phyloP scores from a whole-genome alignment of 2,797 vertebrate species.

The Esox lucius region DNA sequence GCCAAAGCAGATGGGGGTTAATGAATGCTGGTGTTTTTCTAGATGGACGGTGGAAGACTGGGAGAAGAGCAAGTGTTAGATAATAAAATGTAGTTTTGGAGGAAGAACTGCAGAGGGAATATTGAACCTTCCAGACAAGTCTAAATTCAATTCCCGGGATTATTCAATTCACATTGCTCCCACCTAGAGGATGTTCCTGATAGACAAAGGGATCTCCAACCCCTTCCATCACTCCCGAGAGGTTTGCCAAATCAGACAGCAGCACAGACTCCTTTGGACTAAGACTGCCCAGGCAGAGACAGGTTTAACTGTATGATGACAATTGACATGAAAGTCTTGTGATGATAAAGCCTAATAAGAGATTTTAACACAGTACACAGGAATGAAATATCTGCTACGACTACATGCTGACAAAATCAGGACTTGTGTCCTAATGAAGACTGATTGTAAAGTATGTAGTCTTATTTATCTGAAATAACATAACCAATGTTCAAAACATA shows the following conservation, averaged over 20 bases:
- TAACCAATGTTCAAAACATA: too few relatives aligned
- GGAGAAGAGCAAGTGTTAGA: background rate
- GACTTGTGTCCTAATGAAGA: too few relatives aligned
- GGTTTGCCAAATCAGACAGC: background rate
- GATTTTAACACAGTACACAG: too few relatives aligned
- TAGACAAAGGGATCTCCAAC: too few relatives aligned
- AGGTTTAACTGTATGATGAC: background rate
- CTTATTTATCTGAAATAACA: too few relatives aligned
- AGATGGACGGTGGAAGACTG: background rate
- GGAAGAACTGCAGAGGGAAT: background rate
- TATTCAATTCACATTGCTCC: background rate
- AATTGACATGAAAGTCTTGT: background rate
- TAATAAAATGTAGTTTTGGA: background rate
- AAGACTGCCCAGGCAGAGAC: too few relatives aligned
- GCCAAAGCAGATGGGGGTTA: too few relatives aligned
- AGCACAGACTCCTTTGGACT: background rate
- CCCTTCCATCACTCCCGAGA: background rate
- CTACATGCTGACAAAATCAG: too few relatives aligned
- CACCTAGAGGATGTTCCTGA: background rate
- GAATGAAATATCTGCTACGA: too few relatives aligned
- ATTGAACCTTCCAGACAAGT: background rate
- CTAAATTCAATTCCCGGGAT: background rate
- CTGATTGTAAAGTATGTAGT: too few relatives aligned
- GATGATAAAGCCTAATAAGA: background rate
- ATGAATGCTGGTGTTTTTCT: background rate